Percentiles rank a stretch among this genome's conserved stretches.
Conservation (phyloP, 2,797 vertebrate genomes). For the Myotis daubentonii region DNA sequence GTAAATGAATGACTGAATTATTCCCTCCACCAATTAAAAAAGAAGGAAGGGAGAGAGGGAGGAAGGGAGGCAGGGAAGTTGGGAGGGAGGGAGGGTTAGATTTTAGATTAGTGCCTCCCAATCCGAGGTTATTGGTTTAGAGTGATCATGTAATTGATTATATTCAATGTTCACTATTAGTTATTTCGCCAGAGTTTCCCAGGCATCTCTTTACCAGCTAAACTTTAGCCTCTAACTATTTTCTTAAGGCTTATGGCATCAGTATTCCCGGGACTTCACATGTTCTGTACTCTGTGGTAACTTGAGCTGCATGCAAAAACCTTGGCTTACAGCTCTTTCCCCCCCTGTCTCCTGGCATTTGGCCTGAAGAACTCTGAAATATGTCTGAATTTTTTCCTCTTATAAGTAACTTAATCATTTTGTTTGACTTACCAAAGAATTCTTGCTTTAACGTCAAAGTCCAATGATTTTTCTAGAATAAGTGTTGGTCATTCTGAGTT, state of each 20-base stretch:
- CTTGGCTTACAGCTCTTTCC: neutral
- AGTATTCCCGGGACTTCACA: neutral
- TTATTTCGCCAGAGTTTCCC: neutral
- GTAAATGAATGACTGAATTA: neutral
- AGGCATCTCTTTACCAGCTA: neutral
- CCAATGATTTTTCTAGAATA: neutral
- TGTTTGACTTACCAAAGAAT: neutral
- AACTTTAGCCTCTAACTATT: neutral
- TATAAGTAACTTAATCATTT: neutral
- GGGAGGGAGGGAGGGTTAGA: too few species aligned
- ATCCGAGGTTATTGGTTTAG: neutral
- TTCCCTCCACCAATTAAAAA: neutral
- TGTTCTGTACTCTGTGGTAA: neutral
- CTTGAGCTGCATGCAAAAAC: neutral
- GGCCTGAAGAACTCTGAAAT: neutral
- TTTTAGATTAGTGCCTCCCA: neutral
- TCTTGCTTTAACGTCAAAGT: neutral
- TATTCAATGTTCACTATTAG: neutral
- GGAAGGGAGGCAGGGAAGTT: neutral
- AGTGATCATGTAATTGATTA: neutral
- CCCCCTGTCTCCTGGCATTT: neutral
- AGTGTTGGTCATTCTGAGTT: neutral
- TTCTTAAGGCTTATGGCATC: neutral
- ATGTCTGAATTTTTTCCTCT: neutral
- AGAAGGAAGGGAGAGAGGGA: neutral